Base-by-base conservation (phyloP, 2,888 invertebrate species). In the Glaucopsyche alexis region DNA sequence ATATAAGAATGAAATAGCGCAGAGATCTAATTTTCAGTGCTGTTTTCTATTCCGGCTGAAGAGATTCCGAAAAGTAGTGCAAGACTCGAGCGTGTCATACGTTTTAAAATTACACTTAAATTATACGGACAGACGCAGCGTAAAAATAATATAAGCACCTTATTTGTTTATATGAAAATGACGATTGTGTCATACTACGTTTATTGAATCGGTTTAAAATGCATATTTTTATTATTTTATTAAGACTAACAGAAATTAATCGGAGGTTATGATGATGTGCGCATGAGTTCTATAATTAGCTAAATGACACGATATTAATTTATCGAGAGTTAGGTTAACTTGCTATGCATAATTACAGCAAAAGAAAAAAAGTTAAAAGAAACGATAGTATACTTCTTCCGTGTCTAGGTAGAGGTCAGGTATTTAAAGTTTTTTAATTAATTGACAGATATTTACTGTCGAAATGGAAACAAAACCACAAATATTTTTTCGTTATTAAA, bases 251-350 rank as follows among this genome's bases (percentile, higher is more conserved):
- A 13, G 13, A 60, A 60, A 60, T 13, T 47, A 47, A 8, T 60
- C 14, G 60, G 60, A 60, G 60, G 60, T 60, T 60, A 60, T 60
- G 60, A 55, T 55, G 55, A 60, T 60, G 60, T 60, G 60, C 60
- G 60, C 14, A 60, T 60, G 38, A 60, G 60, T 60, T 60, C 55
- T 60, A n/a, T n/a, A n/a, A 29, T 60, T 13, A 7, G 13, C 60
- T 60, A 60, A 60, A 60, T 29, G 60, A 38, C 29, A 38, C 7
- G 29, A 47, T 47, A 13, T 60, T 29, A 60, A 14, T 60, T 38
- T 38, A 60, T 29, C 5, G 13, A 47, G 47, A 1, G 47, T 47
- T 47, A 0, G 13, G 47, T 8, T 47, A 42, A 55, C 5, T 52
- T 55, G 60, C 60, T 60, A 60, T 29, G 60, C 60, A 29, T 29